Evolutionary conservation across 1,140 invertebrate genomes (phyloP).

Genomic region (Dysdera silvatica): DNA sequence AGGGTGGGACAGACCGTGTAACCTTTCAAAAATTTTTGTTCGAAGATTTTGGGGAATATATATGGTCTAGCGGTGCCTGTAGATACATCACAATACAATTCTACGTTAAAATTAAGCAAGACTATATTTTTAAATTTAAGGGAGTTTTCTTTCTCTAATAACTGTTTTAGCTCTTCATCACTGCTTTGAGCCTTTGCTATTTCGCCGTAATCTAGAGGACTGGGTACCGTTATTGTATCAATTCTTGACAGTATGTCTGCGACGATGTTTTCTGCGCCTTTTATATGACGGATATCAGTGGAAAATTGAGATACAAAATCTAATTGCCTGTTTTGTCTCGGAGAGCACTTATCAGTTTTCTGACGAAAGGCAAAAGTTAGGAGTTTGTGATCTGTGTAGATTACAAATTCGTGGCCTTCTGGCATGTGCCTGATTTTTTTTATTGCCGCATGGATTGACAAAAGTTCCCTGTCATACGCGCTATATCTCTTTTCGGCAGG

Average conservation of each 20-base stretch:
- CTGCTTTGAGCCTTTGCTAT: not conserved
- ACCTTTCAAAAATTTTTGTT: too few relatives aligned
- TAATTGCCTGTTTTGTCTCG: not conserved
- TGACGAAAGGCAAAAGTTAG: slow-evolving; percentile 33
- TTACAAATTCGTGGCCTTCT: slow-evolving; percentile 35
- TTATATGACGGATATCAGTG: slow-evolving; percentile 40
- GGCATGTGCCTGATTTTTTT: slow-evolving; percentile 36
- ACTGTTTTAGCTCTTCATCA: not conserved
- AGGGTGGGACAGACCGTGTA: too few relatives aligned
- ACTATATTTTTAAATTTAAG: not conserved
- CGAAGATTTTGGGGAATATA: not conserved
- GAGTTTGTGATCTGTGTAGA: slow-evolving; percentile 38
- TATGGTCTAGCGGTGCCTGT: not conserved
- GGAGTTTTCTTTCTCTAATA: not conserved
- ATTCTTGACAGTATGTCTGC: slow-evolving; percentile 16
- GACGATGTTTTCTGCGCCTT: slow-evolving; percentile 38
- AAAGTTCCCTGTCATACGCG: slow-evolving; percentile 29
- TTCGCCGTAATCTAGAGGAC: not conserved
- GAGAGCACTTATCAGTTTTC: slow-evolving; percentile 19
- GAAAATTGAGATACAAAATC: slow-evolving; percentile 41
- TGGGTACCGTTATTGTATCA: not conserved
- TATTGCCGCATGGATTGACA: slow-evolving; percentile 34
- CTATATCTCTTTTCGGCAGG: slow-evolving; percentile 23
- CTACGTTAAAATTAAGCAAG: not conserved
- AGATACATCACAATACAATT: not conserved